These are phyloP conservation scores for Autographa gamma DNA, from an alignment of 2,888 invertebrate species.

Conservation along the genomic window DNA sequence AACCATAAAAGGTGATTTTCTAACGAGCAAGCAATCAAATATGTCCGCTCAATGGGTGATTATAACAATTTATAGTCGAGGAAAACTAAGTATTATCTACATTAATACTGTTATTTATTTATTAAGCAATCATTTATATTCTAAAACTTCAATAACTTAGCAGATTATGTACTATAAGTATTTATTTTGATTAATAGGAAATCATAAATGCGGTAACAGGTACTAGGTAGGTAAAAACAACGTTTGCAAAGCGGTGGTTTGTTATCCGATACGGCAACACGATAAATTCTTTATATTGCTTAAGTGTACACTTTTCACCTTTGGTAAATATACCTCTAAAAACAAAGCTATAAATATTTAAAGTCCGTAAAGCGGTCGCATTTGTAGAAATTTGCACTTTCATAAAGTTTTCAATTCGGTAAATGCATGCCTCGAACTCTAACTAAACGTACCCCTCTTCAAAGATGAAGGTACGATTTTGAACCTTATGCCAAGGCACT, in stretches of 20 bases:
- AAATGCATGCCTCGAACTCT: slow-evolving; percentile 74
- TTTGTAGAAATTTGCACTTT: slow-evolving; percentile 56
- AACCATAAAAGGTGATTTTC: slow-evolving; percentile 23
- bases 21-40: slow-evolving; percentile 34
- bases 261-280: background rate
- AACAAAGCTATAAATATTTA: slow-evolving; percentile 12
- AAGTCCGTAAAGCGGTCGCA: slow-evolving; percentile 21
- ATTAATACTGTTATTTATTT: slow-evolving; percentile 20
- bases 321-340: slow-evolving; percentile 9
- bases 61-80: slow-evolving; percentile 37
- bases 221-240: background rate
- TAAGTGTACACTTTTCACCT: background rate
- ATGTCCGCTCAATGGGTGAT: slow-evolving; percentile 24
- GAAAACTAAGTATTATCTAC: slow-evolving; percentile 22
- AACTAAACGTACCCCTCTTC: slow-evolving; percentile 56
- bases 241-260: slow-evolving; percentile 9
- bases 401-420: slow-evolving; percentile 73
- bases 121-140: slow-evolving; percentile 28
- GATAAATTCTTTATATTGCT: slow-evolving; percentile 7
- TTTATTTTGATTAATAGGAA: slow-evolving; percentile 13
- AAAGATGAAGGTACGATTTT: slow-evolving; percentile 28
- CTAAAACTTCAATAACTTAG: slow-evolving; percentile 23
- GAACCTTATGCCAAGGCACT: slow-evolving; percentile 9
- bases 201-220: background rate
- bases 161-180: slow-evolving; percentile 16